Base-by-base conservation (phyloP, 2,888 invertebrate genomes). In the Patella ulyssiponensis region DNA sequence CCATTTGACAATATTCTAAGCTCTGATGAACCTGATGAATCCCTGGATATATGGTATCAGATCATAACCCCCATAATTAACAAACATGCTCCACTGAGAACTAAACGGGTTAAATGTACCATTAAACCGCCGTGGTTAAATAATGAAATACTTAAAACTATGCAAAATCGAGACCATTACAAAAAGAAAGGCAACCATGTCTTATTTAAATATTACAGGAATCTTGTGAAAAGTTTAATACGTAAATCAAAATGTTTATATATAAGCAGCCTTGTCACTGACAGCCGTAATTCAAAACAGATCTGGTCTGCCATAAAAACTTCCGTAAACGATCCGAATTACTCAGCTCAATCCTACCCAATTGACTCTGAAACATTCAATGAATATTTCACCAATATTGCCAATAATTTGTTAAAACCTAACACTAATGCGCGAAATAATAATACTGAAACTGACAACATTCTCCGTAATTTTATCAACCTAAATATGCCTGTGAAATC, bases 1-100 rank as follows among this genome's bases (percentile, higher is more conserved):
- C 58, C 58, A n/a, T 58, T 58, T 58, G 58, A 58, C n/a, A 58
- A 17, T 58, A n/a, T 58, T n/a, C 17, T n/a, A n/a, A 56, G 56
- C 56, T n/a, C n/a, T n/a, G n/a, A n/a, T 15, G 44, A 44, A 44
- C 44, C 44, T 1, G 44, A 44, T 44, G 3, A 44, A 44, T 44
- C 44, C 3, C 44, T 44, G 44, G 44, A 44, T 44, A 44, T 44
- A 44, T 44, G 44, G 44, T 44, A 44, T 44, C 44, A 44, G 44
- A 44, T 44, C 9, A 44, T 44, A 44, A 44, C 44, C 44, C 44
- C 44, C 1, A 44, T 44, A 44, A 44, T 44, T 44, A 9, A 44
- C 44, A 44, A 7, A 1, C 44, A 44, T 44, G 44, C 44, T 44
- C 44, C 44, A 44, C 44, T 44, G 44, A 7, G 44, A 7, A 44